These are phyloP conservation scores for Erebia epiphron DNA, from an alignment of 2,888 invertebrate genomes.

Conservation along the genomic window DNA sequence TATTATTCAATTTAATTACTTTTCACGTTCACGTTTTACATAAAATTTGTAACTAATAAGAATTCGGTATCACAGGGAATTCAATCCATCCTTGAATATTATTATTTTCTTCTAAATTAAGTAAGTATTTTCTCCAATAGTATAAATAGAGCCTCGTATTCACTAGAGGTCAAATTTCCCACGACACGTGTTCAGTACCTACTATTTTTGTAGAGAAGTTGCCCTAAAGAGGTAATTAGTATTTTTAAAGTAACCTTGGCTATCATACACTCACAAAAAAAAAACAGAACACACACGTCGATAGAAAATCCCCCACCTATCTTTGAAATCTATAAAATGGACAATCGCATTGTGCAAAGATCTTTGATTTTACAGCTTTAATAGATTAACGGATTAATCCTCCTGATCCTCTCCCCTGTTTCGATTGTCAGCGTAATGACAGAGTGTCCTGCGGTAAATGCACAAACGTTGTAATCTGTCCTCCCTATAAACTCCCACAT, in stretches of 20 bases:
- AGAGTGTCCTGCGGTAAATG: constrained; percentile 17
- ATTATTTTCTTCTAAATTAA: no score
- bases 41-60: no score
- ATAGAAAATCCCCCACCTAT: not conserved
- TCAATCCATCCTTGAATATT: no score
- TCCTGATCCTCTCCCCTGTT: constrained; percentile 4
- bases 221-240: no score
- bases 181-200: no score
- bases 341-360: constrained; percentile 1
- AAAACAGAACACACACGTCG: not conserved
- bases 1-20: not conserved
- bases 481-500: constrained; percentile 10
- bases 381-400: constrained; percentile 13
- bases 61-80: no score
- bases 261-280: no score
- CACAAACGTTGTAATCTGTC: constrained; percentile 22
- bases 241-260: no score
- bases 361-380: constrained; percentile 1
- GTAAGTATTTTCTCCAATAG: no score
- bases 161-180: no score
- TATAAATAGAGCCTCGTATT: no score
- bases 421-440: constrained; percentile 26
- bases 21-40: not conserved
- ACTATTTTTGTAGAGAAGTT: no score
- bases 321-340: not conserved